Evolutionary conservation across 1,140 invertebrate species (phyloP), one percentile per base, ranked within the genome.

Genomic region (Geopemphigus sp.): DNA sequence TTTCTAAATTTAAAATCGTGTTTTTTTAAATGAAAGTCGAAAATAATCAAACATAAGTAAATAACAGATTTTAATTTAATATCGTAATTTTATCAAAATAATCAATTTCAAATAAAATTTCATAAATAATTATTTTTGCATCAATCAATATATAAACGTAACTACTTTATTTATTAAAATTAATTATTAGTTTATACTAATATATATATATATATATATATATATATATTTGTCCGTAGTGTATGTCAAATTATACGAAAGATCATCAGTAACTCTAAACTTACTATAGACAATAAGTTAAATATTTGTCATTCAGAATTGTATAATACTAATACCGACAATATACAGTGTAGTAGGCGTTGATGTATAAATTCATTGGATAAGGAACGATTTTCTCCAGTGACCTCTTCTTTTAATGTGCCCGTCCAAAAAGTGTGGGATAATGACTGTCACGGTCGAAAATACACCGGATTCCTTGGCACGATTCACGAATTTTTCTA

Each of bases 371-470:
- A 47, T 72, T 53, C 50, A 24, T 72, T 17, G 68, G 26, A 72
- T 54, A 54, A 72, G 74, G 24, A 78, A 78, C 56, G 39, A n/a
- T 78, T 74, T 74, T 78, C 74, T 78, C 39, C 74, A 63, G 74
- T 78, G 57, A 78, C 54, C 57, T 78, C 72, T 76, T 76, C 74
- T 76, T 14, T 24, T 61, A 17, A 61, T 53, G n/a, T 70, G 29
- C 50, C 17, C 50, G 17, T 32, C 50, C 24, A 50, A 78, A 22
- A 78, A 39, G 56, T 78, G 74, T 78, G 74, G 74, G 32, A 63
- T 78, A 78, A 78, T 78, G 74, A 78, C 74, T 39, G 74, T 78
- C 57, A 78, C 74, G 74, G 74, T 78, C 57, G 56, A 78, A 78
- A 78, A 78, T 78, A 78, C 74, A 78, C 56, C 19, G 56, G 74